These are phyloP conservation scores for Saccostrea glomerata DNA, from an alignment of 1,140 invertebrate genomes.

Conservation along the genomic window DNA sequence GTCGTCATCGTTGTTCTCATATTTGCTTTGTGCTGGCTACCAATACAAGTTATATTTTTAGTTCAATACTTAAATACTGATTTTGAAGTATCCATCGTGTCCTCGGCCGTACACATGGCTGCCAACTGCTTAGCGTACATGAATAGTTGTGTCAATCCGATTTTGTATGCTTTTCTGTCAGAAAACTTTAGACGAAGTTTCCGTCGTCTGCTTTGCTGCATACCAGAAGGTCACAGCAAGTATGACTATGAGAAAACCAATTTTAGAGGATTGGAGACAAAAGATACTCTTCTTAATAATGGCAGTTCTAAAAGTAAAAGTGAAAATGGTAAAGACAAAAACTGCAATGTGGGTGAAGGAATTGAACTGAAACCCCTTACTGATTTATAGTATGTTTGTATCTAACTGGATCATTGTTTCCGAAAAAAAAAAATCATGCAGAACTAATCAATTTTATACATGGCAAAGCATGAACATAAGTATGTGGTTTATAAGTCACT, in stretches of 20 bases:
- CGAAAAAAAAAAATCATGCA: conserved; percentile 5
- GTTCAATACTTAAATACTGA: conserved; percentile 68
- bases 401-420: not conserved
- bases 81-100: conserved; percentile 28
- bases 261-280: conserved; percentile 53
- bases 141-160: conserved; percentile 96
- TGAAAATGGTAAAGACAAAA: conserved; percentile 51
- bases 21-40: conserved; percentile 97
- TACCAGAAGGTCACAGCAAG: conserved; percentile 55
- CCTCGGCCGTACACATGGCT: conserved; percentile 89
- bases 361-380: conserved; percentile 41
- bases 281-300: conserved; percentile 56
- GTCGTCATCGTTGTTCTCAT: conserved; percentile 96
- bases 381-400: not conserved
- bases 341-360: conserved; percentile 51
- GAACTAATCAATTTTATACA: not conserved
- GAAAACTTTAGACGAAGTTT: conserved; percentile 93
- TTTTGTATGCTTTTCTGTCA: conserved; percentile 95
- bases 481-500: not conserved
- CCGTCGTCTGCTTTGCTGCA: conserved; percentile 82
- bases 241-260: conserved; percentile 75
- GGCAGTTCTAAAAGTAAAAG: conserved; percentile 7
- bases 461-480: not conserved
- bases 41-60: conserved; percentile 87
- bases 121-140: conserved; percentile 96